Percentiles rank a stretch among this genome's conserved stretches.
Evolutionary conservation across 2,797 vertebrate species (phyloP).

Genomic region (Cossypha niveicapilla): DNA sequence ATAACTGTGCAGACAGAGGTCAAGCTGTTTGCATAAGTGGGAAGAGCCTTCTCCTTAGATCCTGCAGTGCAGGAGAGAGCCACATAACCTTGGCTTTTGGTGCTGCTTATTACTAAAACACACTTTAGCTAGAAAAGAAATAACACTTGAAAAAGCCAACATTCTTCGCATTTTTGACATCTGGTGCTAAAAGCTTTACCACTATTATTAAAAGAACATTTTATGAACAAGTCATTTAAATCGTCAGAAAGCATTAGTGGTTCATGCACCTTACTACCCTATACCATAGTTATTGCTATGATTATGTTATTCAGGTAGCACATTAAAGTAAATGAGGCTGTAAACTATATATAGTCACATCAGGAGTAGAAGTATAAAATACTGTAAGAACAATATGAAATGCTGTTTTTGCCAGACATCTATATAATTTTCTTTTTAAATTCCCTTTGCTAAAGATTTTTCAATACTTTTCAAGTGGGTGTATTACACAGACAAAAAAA

Average conservation of each 20-base stretch:
- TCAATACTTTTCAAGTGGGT: conserved; percentile 27
- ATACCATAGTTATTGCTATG: conserved; percentile 71
- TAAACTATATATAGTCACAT: conserved; percentile 73
- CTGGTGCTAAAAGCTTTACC: conserved; percentile 71
- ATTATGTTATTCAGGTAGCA: conserved; percentile 78
- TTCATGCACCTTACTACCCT: conserved; percentile 67
- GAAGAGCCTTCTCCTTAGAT: conserved; percentile 26
- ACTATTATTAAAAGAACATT: conserved; percentile 74
- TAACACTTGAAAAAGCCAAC: conserved; percentile 66
- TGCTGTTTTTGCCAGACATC: conserved; percentile 42
- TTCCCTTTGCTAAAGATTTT: conserved; percentile 48
- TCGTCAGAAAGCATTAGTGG: conserved; percentile 71
- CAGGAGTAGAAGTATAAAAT: conserved; percentile 63
- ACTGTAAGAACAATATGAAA: conserved; percentile 65
- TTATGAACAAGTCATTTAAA: conserved; percentile 75
- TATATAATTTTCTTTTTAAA: background rate
- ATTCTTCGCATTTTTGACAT: conserved; percentile 69
- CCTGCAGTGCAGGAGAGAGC: background rate
- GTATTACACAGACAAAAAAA: background rate
- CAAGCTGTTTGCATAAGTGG: background rate
- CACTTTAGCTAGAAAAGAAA: conserved; percentile 63
- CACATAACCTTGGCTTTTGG: conserved; percentile 56
- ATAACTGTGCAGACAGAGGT: conserved; percentile 41
- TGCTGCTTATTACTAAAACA: conserved; percentile 62
- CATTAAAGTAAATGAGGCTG: conserved; percentile 78